These are phyloP conservation scores for Cheilosia variabilis DNA, from an alignment of 2,888 invertebrate species.

Conservation along the genomic window DNA sequence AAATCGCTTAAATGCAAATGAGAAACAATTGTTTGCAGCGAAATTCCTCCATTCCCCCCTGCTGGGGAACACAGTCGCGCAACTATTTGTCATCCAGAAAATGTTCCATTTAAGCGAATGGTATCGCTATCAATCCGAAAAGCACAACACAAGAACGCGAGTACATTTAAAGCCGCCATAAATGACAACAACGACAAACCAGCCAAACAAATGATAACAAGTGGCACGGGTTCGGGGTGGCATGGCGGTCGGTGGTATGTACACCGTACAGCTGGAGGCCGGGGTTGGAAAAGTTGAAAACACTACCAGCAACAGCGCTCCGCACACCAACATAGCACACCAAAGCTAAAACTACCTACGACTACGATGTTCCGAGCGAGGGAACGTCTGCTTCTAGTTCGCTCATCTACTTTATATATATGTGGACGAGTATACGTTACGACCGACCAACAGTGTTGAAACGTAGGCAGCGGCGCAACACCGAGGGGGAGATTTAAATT, in stretches of 20 bases:
- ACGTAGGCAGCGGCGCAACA: constrained; percentile 21
- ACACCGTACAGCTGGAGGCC: constrained; percentile 1
- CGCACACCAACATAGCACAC: constrained; percentile 7
- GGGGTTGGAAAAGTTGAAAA: constrained; percentile 22
- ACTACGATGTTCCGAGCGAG: constrained; percentile 28
- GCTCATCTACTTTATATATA: constrained; percentile 21
- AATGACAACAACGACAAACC: constrained; percentile 65
- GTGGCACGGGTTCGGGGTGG: constrained; percentile 47
- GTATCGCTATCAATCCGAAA: constrained; percentile 59
- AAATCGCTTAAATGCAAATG: constrained; percentile 48
- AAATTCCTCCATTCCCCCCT: constrained; percentile 22
- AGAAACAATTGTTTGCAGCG: constrained; percentile 30
- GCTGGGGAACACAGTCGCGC: not conserved
- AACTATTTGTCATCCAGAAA: constrained; percentile 54
- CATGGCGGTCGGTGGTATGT: constrained; percentile 4
- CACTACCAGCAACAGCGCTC: not conserved
- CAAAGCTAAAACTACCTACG: constrained; percentile 1
- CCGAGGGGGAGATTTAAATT: constrained; percentile 62
- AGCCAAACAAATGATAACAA: constrained; percentile 67
- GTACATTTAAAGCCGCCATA: constrained; percentile 47
- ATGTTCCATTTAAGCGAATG: constrained; percentile 51
- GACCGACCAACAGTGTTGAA: constrained; percentile 17
- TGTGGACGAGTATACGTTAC: constrained; percentile 19
- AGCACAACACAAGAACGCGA: constrained; percentile 52
- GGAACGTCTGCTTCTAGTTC: constrained; percentile 60